These are phyloP conservation scores for Mormyrops boulengeri DNA, from an alignment of 2,797 vertebrate species.

Conservation along the genomic window DNA sequence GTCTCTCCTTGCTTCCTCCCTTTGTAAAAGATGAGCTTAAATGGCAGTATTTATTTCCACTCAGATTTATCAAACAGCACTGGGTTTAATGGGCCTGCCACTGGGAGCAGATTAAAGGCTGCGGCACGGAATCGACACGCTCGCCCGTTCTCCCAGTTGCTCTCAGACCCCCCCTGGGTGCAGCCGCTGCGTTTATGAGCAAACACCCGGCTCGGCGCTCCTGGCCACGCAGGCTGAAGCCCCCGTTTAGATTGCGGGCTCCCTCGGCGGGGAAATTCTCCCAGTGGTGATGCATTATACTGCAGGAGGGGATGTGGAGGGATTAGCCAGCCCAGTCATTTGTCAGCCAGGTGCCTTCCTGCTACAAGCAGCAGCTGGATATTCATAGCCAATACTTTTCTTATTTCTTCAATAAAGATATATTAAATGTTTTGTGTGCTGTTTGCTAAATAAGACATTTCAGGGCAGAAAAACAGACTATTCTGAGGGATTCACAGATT, in stretches of 20 bases:
- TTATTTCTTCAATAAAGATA: background rate
- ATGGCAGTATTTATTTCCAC: conserved; percentile 3
- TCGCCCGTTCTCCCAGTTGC: background rate
- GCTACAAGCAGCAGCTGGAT: background rate
- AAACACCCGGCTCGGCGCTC: background rate
- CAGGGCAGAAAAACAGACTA: background rate
- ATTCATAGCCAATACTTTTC: background rate
- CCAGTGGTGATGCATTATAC: background rate
- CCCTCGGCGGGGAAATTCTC: background rate
- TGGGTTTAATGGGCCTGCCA: background rate
- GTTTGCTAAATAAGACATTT: background rate
- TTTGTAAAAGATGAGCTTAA: conserved; percentile 2
- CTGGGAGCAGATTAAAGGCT: conserved; percentile 13
- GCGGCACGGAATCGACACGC: background rate
- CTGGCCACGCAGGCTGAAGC: background rate
- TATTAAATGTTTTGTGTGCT: background rate
- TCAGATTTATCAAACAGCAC: background rate
- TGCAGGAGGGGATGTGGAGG: background rate
- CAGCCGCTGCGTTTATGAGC: background rate
- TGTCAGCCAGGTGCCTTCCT: background rate
- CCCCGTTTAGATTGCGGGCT: background rate
- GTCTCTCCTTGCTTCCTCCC: background rate
- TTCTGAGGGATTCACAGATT: background rate
- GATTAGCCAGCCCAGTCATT: background rate
- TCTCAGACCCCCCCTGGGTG: background rate